Evolutionary conservation across 1,140 invertebrate species (phyloP).

Genomic region (Bombyx mori): ASM3026992v2 NC_085121.1:7490001-7490500

Average conservation of each 20-base stretch:
- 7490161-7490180: constrained; percentile 67
- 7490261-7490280: too few relatives aligned
- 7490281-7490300: too few relatives aligned
- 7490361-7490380: constrained; percentile 68
- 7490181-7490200: background rate
- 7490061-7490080: constrained; percentile 46
- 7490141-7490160: constrained; percentile 67
- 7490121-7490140: constrained; percentile 34
- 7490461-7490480: too few relatives aligned
- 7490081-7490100: constrained; percentile 65
- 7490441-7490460: background rate
- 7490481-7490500: background rate
- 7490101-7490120: constrained; percentile 58
- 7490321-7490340: background rate
- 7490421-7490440: constrained; percentile 43
- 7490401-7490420: constrained; percentile 34
- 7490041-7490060: constrained; percentile 13
- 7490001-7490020: too few relatives aligned
- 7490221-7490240: too few relatives aligned
- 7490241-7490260: too few relatives aligned
- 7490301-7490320: too few relatives aligned
- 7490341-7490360: constrained; percentile 20
- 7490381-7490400: constrained; percentile 43
- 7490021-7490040: too few relatives aligned
- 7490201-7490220: too few relatives aligned